A percentile compares a stretch with the other conserved stretches of the same genome.
phyloP scores from a whole-genome alignment of 2,888 invertebrate species.

The Strigamia maritima region DNA sequence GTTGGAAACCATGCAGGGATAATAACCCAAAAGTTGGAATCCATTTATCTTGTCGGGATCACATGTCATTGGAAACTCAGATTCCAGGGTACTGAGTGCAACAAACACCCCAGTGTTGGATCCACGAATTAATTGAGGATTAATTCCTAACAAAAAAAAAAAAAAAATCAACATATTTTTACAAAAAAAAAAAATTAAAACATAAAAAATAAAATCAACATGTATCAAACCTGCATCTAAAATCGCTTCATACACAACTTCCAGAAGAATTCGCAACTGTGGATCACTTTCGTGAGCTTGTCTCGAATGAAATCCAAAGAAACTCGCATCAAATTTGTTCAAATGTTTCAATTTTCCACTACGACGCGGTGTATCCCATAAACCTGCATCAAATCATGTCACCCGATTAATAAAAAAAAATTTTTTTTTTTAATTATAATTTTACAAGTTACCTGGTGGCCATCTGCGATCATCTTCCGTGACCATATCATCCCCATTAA shows the following conservation, averaged over 20 bases:
- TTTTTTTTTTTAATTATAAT: neutral
- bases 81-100: constrained; percentile 86
- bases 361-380: constrained; percentile 74
- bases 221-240: constrained; percentile 70
- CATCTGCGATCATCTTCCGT: constrained; percentile 88
- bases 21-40: constrained; percentile 88
- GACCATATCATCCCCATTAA: constrained; percentile 86
- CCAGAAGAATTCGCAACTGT: constrained; percentile 81
- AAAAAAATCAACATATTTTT: neutral
- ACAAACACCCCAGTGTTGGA: constrained; percentile 91
- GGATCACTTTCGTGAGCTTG: constrained; percentile 91
- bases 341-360: constrained; percentile 80
- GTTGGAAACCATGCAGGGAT: constrained; percentile 60
- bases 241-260: constrained; percentile 86
- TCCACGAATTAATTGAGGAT: constrained; percentile 79
- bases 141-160: constrained; percentile 57
- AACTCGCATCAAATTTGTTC: constrained; percentile 77
- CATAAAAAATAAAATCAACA: neutral
- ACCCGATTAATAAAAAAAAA: neutral
- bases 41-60: constrained; percentile 73
- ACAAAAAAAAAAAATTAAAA: neutral
- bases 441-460: constrained; percentile 62
- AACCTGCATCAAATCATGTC: constrained; percentile 55
- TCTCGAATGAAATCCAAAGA: constrained; percentile 89
- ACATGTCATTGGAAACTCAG: constrained; percentile 69